Evolutionary conservation across 2,113 vertebrate species (phyloP).

Genomic region (Stictonetta naevosa): DNA sequence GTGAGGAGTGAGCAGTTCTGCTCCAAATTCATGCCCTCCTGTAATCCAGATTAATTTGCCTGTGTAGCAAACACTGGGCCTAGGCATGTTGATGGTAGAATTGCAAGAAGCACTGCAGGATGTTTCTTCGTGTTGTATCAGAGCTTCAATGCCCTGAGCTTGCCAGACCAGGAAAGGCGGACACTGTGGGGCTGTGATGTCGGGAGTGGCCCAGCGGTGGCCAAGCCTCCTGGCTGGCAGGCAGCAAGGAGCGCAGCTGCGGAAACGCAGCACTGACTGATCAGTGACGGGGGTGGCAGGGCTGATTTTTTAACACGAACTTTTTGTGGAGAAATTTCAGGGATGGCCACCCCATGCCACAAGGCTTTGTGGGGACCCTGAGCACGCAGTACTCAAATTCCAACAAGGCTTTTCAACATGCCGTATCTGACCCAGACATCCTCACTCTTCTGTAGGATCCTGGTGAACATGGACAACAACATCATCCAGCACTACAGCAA

Average conservation of each 20-base stretch:
- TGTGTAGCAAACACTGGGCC: background rate
- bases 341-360: accelerated
- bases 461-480: constrained; percentile 98
- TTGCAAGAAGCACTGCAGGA: background rate
- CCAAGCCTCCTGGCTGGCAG: accelerated
- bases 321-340: accelerated
- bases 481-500: constrained; percentile 98
- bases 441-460: constrained; percentile 80
- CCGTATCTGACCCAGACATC: background rate
- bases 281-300: background rate
- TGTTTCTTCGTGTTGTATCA: background rate
- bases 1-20: background rate
- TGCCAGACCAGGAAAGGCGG: background rate
- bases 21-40: background rate
- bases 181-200: accelerated
- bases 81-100: background rate
- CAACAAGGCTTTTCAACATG: accelerated
- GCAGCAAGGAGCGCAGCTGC: background rate
- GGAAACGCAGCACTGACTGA: accelerated
- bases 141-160: background rate
- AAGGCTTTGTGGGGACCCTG: background rate
- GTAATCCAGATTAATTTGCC: background rate
- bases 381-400: background rate
- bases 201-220: background rate
- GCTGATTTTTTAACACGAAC: too few species aligned